Percentiles rank a stretch among this genome's conserved stretches.
phyloP scores from a whole-genome alignment of 2,797 vertebrate genomes.

The Ambastaia sidthimunki region DNA sequence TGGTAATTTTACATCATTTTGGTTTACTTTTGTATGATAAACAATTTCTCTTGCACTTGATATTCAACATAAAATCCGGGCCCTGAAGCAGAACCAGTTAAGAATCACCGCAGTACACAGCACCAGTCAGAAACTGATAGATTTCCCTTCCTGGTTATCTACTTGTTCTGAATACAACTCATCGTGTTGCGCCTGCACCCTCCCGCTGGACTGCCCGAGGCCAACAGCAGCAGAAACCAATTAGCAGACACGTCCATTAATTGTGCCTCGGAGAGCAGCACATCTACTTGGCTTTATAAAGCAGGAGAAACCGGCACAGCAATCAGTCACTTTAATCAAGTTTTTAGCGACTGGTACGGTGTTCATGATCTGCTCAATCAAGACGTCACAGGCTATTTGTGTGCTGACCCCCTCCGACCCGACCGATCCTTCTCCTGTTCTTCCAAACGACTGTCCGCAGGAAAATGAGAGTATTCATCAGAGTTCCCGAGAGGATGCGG shows the following conservation, averaged over 20 bases:
- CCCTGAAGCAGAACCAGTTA: neutral
- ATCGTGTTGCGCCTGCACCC: conserved; percentile 25
- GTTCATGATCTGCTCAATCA: conserved; percentile 74
- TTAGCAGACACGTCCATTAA: conserved; percentile 74
- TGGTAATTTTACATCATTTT: neutral
- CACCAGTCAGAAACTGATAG: neutral
- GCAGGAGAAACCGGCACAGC: conserved; percentile 50
- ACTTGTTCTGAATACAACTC: conserved; percentile 31
- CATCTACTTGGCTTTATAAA: conserved; percentile 36
- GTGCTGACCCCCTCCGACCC: conserved; percentile 40
- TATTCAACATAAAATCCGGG: neutral
- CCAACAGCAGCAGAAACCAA: conserved; percentile 66
- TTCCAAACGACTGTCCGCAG: conserved; percentile 58
- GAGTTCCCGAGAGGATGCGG: conserved; percentile 69
- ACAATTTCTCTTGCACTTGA: neutral
- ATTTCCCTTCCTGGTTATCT: conserved; percentile 28
- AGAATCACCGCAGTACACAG: neutral
- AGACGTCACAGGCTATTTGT: conserved; percentile 74
- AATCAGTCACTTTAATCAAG: conserved; percentile 75
- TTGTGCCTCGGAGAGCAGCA: conserved; percentile 64
- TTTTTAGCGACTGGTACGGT: conserved; percentile 65
- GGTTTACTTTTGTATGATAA: neutral
- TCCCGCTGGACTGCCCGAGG: conserved; percentile 26
- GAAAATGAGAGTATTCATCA: conserved; percentile 80
- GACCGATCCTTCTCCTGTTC: conserved; percentile 47